Conservation (phyloP, 2,797 vertebrate species). For the Heteromormyrus szaboi region DNA sequence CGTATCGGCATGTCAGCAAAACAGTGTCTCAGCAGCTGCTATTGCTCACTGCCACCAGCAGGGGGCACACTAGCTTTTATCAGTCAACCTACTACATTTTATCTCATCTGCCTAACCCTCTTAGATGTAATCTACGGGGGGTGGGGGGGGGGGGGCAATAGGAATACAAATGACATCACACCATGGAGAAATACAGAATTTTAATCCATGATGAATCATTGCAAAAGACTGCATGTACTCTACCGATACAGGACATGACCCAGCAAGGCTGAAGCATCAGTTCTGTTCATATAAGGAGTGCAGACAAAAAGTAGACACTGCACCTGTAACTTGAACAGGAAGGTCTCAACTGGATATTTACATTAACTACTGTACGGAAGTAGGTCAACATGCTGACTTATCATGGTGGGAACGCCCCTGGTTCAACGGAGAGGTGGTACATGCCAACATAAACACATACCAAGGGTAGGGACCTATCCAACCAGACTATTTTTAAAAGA, state of each 20-base stretch:
- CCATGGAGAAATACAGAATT: neutral
- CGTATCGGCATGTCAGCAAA: neutral
- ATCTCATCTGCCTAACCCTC: neutral
- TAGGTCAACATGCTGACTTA: neutral
- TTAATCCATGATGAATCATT: neutral
- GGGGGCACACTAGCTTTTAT: neutral
- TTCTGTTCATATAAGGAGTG: neutral
- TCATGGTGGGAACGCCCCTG: neutral
- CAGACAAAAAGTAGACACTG: neutral
- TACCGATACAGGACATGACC: neutral
- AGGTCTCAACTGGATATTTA: neutral
- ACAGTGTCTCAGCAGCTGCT: neutral
- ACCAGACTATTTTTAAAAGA: neutral
- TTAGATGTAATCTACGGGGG: neutral
- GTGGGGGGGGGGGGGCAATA: neutral
- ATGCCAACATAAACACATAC: neutral
- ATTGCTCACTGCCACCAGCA: neutral
- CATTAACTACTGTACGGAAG: neutral
- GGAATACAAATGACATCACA: neutral
- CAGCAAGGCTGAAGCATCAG: neutral
- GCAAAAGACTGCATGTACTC: neutral
- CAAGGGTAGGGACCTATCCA: neutral
- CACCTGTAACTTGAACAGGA: conserved; percentile 27
- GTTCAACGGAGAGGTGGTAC: neutral
- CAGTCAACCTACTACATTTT: neutral